Evolutionary conservation across 2,888 invertebrate species (phyloP), one percentile per base, ranked within the genome.

Genomic region (Pollenia labialis): DNA sequence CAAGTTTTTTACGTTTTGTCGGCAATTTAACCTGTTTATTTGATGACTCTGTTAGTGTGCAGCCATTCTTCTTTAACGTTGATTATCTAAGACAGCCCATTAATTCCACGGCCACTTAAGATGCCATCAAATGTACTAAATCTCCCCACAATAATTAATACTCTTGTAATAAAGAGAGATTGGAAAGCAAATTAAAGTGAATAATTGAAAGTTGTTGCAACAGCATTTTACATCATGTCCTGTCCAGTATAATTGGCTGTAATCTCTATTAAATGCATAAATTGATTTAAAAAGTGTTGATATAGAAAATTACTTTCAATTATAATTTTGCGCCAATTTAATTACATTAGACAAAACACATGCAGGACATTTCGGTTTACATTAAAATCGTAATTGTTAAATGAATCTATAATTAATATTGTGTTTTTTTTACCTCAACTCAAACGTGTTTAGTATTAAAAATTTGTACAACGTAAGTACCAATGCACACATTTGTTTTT

Each of bases 231-330:
- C 32, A 11, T 10, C 14, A 32, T 50, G n/a, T 50, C 18, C 44
- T 46, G 46, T 56, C 2, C 18, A 6, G 18, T 16, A 72, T 56
- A 48, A 68, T 42, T 54, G 18, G 18, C 42, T 44, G 18, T 44
- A 18, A 42, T 54, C 14, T 72, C 3, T n/a, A 56, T 44, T 44
- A 72, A 56, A 56, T 56, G n/a, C 12, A 44, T 11, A 72, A 56
- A 72, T 72, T 56, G 2, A 44, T 56, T 56, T 44, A 4, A 54
- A 23, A 44, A 56, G 44, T 72, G 71, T 56, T 23, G 44, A 56
- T 46, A 23, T 23, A 48, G 14, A 23, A 72, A 72, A 56, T 56
- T n/a, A n/a, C n/a, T 56, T 56, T 54, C 18, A 72, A 23, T 56
- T 71, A 56, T 8, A 1, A 54, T 71, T 54, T 18, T 18, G 1